phyloP scores from a whole-genome alignment of 2,888 invertebrate species.

The Eudasyphora cyanicolor region DNA sequence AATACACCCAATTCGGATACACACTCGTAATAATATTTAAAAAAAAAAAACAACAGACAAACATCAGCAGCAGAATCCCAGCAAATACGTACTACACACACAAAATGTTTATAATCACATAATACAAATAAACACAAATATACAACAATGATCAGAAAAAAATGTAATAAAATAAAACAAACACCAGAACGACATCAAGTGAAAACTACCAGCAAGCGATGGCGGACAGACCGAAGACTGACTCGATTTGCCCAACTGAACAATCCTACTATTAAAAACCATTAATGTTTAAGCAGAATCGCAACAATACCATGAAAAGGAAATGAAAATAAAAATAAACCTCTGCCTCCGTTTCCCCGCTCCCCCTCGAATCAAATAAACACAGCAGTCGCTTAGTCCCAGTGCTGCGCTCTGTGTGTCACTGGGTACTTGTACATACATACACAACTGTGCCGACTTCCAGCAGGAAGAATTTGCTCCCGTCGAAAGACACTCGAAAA shows the following conservation, averaged over 20 bases:
- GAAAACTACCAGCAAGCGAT: neutral
- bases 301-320: neutral
- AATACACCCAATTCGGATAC: neutral
- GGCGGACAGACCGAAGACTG: no score
- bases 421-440: no score
- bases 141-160: conserved; percentile 5
- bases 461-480: neutral
- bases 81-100: neutral
- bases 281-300: neutral
- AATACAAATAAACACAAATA: conserved; percentile 30
- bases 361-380: neutral
- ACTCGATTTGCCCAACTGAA: neutral
- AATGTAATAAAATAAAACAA: conserved; percentile 13
- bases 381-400: neutral
- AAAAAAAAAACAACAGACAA: neutral
- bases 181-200: conserved; percentile 15
- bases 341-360: neutral
- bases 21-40: neutral
- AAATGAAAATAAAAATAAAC: conserved; percentile 11
- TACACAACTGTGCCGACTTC: neutral
- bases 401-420: neutral
- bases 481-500: neutral
- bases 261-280: conserved; percentile 12
- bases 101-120: conserved; percentile 33
- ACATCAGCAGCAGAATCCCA: neutral